These are phyloP conservation scores for Sinotaia quadrata DNA, from an alignment of 2,888 invertebrate species.

Conservation along the genomic window DNA sequence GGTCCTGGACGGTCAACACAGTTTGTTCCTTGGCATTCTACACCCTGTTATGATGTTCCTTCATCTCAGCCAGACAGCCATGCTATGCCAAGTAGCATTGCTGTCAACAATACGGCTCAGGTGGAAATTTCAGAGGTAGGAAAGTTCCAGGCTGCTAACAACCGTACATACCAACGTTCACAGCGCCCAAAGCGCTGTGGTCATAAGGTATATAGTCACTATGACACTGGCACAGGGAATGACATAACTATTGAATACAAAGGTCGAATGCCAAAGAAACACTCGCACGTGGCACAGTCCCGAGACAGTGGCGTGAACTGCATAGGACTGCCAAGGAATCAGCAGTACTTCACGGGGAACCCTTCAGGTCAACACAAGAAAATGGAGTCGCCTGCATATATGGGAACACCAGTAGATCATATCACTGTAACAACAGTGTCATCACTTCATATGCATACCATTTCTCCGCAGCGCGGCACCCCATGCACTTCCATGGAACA, in stretches of 20 bases:
- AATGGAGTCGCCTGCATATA: background rate
- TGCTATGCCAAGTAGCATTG: slow-evolving; percentile 20
- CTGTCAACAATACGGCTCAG: slow-evolving; percentile 22
- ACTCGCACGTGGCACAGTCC: slow-evolving; percentile 54
- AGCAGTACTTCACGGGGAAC: slow-evolving; percentile 26
- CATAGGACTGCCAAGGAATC: slow-evolving; percentile 51
- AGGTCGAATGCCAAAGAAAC: slow-evolving; percentile 60
- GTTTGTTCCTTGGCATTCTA: slow-evolving; percentile 35
- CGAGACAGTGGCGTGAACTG: slow-evolving; percentile 69
- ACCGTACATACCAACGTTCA: slow-evolving; percentile 23
- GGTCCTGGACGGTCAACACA: slow-evolving; percentile 22
- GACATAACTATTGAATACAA: slow-evolving; percentile 64
- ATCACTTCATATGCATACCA: slow-evolving; percentile 2
- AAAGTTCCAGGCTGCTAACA: slow-evolving; percentile 30
- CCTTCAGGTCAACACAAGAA: slow-evolving; percentile 8
- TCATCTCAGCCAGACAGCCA: slow-evolving; percentile 12
- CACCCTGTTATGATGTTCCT: slow-evolving; percentile 27
- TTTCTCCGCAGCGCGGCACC: slow-evolving; percentile 20
- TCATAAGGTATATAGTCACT: slow-evolving; percentile 43
- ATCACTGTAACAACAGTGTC: slow-evolving; percentile 2
- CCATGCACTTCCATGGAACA: slow-evolving; percentile 27
- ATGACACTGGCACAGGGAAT: slow-evolving; percentile 33
- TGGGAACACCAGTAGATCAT: background rate
- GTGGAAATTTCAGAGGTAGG: slow-evolving; percentile 25
- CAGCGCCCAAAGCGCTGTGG: slow-evolving; percentile 34